Conservation (phyloP, 92 coral and sea anemone genomes). For the Parazoanthus atlanticus region DNA sequence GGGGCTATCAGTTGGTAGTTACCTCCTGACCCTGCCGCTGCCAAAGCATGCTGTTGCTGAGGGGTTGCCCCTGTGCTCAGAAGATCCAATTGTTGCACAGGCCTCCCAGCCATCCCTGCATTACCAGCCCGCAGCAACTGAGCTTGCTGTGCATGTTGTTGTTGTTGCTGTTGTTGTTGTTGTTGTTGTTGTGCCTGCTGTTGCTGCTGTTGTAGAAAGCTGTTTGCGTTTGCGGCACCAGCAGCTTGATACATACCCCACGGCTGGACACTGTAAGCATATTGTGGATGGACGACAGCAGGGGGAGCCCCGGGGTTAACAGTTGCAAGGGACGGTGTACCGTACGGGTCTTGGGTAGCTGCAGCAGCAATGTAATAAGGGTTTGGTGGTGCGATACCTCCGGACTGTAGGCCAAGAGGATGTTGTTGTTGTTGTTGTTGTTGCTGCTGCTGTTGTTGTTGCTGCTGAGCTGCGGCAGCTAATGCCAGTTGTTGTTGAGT, state of each 20-base stretch:
- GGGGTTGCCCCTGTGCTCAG: slow-evolving; percentile 63
- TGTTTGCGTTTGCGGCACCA: slow-evolving; percentile 72
- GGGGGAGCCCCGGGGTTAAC: slow-evolving; percentile 86
- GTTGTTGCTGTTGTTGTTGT: slow-evolving; percentile 50
- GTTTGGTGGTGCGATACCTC: slow-evolving; percentile 73
- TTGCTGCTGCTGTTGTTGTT: slow-evolving; percentile 57
- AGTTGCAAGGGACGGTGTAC: slow-evolving; percentile 81
- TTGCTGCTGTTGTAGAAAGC: slow-evolving; percentile 81
- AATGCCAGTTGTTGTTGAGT: slow-evolving; percentile 81
- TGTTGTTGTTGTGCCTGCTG: slow-evolving; percentile 68
- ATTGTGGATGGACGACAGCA: slow-evolving; percentile 90
- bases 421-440: slow-evolving; percentile 70
- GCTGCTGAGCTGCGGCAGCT: slow-evolving; percentile 77
- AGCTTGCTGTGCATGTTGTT: slow-evolving; percentile 71
- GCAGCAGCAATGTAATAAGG: slow-evolving; percentile 87
- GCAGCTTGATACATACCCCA: slow-evolving; percentile 93
- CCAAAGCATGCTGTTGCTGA: slow-evolving; percentile 85
- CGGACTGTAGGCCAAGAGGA: slow-evolving; percentile 74
- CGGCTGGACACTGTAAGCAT: slow-evolving; percentile 93
- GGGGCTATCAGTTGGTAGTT: slow-evolving; percentile 97
- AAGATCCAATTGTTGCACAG: slow-evolving; percentile 84
- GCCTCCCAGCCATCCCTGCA: slow-evolving; percentile 84
- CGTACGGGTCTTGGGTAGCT: slow-evolving; percentile 92
- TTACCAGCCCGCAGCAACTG: slow-evolving; percentile 75
- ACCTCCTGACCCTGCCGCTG: slow-evolving; percentile 71